Evolutionary conservation across 1,140 invertebrate genomes (phyloP).

Genomic region (Sycobia sp.): DNA sequence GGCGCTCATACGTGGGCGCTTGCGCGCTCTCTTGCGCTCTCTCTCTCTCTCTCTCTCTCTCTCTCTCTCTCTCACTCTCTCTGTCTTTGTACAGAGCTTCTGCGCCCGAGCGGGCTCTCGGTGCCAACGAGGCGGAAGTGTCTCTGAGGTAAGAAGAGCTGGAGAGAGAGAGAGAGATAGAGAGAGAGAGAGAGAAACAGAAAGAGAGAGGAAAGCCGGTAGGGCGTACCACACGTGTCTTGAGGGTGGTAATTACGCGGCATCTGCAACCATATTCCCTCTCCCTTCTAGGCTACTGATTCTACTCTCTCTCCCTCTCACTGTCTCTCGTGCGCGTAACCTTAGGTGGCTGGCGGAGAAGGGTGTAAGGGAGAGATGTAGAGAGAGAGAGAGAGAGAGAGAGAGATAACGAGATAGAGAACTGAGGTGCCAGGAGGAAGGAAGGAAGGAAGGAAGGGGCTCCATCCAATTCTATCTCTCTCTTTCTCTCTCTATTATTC

Average conservation of each 20-base stretch:
- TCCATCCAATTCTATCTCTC: too few relatives aligned
- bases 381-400: slow-evolving; percentile 30
- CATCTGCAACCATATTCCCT: slow-evolving; percentile 56
- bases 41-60: too few relatives aligned
- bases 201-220: not conserved
- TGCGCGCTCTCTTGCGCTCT: too few relatives aligned
- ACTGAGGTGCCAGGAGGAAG: slow-evolving; percentile 1
- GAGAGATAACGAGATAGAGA: too few relatives aligned
- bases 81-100: too few relatives aligned
- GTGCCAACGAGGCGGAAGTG: slow-evolving; percentile 12
- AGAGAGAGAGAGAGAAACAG: too few relatives aligned
- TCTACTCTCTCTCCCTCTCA: slow-evolving; percentile 51
- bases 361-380: slow-evolving; percentile 32
- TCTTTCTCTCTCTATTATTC: too few relatives aligned
- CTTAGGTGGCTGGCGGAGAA: slow-evolving; percentile 18
- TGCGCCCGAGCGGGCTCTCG: too few relatives aligned
- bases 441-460: slow-evolving; percentile 35
- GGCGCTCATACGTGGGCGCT: too few relatives aligned
- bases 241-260: slow-evolving; percentile 63
- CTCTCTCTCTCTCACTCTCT: too few relatives aligned
- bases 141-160: slow-evolving; percentile 29
- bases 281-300: slow-evolving; percentile 19
- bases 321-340: not conserved
- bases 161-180: slow-evolving; percentile 17
- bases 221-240: not conserved